phyloP scores from a whole-genome alignment of 2,113 vertebrate species.

The Stomatorhinus ivindoensis region DNA sequence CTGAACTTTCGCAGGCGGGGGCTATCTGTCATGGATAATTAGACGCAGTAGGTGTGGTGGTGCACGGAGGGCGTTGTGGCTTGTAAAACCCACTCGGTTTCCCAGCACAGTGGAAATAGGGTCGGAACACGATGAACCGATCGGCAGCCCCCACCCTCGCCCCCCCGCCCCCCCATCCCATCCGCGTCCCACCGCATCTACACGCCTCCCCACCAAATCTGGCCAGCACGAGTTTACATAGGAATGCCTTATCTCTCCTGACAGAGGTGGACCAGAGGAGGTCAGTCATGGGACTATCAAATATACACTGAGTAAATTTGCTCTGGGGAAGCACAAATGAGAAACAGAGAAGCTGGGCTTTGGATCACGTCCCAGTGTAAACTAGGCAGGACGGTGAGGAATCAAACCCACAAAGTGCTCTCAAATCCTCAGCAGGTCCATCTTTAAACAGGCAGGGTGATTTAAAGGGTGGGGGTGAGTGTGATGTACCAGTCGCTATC shows the following conservation, averaged over 20 bases:
- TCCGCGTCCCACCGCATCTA: not conserved
- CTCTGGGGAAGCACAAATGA: not conserved
- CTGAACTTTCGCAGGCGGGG: not conserved
- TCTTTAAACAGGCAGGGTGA: not conserved
- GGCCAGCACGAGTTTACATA: not conserved
- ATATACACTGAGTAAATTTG: slow-evolving; percentile 9
- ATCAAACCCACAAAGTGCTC: not conserved
- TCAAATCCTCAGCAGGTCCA: not conserved
- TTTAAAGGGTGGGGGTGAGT: not conserved
- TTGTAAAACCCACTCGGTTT: slow-evolving; percentile 20
- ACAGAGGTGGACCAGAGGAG: not conserved
- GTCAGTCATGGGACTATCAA: slow-evolving; percentile 4
- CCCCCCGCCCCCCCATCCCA: not conserved
- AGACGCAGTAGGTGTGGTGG: not conserved
- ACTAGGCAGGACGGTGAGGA: not conserved
- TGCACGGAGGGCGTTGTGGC: not conserved
- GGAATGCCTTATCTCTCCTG: not conserved
- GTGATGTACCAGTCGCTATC: not conserved
- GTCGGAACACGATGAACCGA: slow-evolving; percentile 26
- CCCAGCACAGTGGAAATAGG: slow-evolving; percentile 29
- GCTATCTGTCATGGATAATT: slow-evolving; percentile 26
- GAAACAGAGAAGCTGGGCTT: not conserved
- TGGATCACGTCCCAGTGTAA: not conserved
- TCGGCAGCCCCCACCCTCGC: not conserved
- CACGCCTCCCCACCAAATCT: not conserved